Base-by-base conservation (phyloP, 2,113 vertebrate genomes). In the Perca schrenkii region DNA sequence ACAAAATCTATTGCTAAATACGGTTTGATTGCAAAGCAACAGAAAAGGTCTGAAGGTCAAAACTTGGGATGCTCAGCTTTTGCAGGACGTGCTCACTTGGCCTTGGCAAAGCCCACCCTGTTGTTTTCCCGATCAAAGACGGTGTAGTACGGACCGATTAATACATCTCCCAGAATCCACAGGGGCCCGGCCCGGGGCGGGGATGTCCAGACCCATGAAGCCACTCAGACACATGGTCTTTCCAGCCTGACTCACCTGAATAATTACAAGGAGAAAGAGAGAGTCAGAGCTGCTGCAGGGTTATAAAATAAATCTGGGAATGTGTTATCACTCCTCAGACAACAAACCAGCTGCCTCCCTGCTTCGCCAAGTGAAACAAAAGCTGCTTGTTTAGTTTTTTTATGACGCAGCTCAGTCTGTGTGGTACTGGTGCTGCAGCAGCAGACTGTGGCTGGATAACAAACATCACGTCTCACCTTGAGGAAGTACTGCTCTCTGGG, bases 101-200 rank as follows among this genome's bases (percentile, higher is more conserved):
- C 88, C 88, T 94, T 92, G 7, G 98, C 98, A 52, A 99, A 97
- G 86, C 98, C 98, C 79, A 99, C 98, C 1, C 95, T 74, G 90
- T 99, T 94, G 65, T 92, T 94, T 3, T 98, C 97, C 0, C 98
- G 95, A 88, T 99, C 97, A 53, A 99, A 99, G 54, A 88, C 94
- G 0, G 97, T 96, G 92, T 99, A 99, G 94, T 97, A 99, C 79
- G 94, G 94, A 13, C 98, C 97, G 3, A 99, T 99, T 93, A 99
- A 99, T n/a, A 99, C 97, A 49, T 99, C 98, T 17, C 98, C 98
- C 91, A 99, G 93, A 91, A 99, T 99, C 98, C 98, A 99, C 74
- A 99, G 96, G 0, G 98, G 98, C 52, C 98, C 98, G 0, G 93
- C 96, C 25, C 0, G 98, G 98, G 0, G 97, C 92, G 1, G 98